Evolutionary conservation across 2,797 vertebrate genomes (phyloP).

Genomic region (Parauchenoglanis punctatus): DNA sequence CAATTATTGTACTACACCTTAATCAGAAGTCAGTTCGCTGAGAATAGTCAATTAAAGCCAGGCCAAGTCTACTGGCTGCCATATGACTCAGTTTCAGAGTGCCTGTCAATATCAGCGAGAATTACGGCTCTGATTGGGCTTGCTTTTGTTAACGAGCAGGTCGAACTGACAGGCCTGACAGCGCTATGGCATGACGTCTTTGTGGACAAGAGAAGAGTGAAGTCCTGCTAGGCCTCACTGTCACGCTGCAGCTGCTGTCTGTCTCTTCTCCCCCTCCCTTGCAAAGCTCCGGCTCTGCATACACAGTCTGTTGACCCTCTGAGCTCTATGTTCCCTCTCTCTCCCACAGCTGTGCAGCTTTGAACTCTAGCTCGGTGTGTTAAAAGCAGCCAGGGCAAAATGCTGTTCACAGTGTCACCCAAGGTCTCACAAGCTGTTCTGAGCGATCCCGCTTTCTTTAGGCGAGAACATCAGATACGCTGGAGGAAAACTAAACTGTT

Average conservation of each 20-base stretch:
- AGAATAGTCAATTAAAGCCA: conserved; percentile 48
- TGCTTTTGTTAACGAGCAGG: conserved; percentile 59
- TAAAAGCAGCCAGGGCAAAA: conserved; percentile 66
- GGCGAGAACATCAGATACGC: conserved; percentile 51
- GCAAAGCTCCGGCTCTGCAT: conserved; percentile 39
- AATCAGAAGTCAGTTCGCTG: conserved; percentile 39
- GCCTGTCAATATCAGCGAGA: conserved; percentile 47
- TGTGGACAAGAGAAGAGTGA: conserved; percentile 62
- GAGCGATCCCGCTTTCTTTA: conserved; percentile 42
- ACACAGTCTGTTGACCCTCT: conserved; percentile 59
- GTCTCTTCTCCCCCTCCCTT: conserved; percentile 58
- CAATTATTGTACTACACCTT: conserved; percentile 38
- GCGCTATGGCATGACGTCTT: conserved; percentile 60
- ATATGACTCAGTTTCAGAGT: conserved; percentile 50
- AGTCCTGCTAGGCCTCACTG: conserved; percentile 64
- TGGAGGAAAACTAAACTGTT: conserved; percentile 52
- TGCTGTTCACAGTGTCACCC: conserved; percentile 50
- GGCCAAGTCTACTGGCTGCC: conserved; percentile 41
- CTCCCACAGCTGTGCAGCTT: conserved; percentile 71
- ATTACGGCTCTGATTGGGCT: conserved; percentile 51
- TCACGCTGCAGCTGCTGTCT: conserved; percentile 73
- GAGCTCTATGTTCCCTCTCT: conserved; percentile 50
- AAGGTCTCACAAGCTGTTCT: conserved; percentile 63
- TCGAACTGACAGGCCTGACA: conserved; percentile 62
- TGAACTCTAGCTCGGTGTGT: conserved; percentile 63